Evolutionary conservation across 2,888 invertebrate species (phyloP), one percentile per base, ranked within the genome.

Genomic region (Dyspetes luteomarginatus): DNA sequence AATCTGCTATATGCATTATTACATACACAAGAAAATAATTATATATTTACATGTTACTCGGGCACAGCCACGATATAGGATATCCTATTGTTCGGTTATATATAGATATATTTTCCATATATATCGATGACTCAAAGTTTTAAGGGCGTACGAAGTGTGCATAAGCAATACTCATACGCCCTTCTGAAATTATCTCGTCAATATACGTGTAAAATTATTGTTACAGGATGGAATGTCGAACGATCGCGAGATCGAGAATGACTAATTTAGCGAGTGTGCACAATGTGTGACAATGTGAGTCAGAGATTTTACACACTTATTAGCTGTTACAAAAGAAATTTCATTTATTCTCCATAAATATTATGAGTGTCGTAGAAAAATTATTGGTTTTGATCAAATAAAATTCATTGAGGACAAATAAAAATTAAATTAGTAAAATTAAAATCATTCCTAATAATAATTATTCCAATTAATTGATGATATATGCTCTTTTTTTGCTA

Each of bases 251-350:
- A 77, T 56, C 48, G n/a, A 55, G 68, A 77, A 50, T 69, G 67
- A 81, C 69, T 81, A 77, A 77, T 81, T 73, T 62, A 56, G 41
- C 28, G 28, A 30, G 62, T 19, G 62, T 30, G 2, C 36, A 60
- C n/a, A 76, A 55, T 72, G 43, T 81, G 67, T 45, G 80, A 76
- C 50, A 68, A 48, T 56, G 19, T 55, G 75, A 80, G 65, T 80
- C 69, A 75, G 65, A 41, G 22, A 12, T 77, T 71, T 7, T 22
- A 67, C 24, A 36, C 36, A 36, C n/a, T n/a, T n/a, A n/a, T n/a
- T n/a, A 36, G 36, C 12, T 12, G 12, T 36, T 36, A 12, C 36
- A 3, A 36, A 12, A 36, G 36, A 12, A 2, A 2, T 7, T 36
- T 3, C 9, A 36, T 36, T 36, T 12, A 12, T 12, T 36, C 7